phyloP scores from a whole-genome alignment of 2,888 invertebrate genomes.

The Drosophila mimica region DNA sequence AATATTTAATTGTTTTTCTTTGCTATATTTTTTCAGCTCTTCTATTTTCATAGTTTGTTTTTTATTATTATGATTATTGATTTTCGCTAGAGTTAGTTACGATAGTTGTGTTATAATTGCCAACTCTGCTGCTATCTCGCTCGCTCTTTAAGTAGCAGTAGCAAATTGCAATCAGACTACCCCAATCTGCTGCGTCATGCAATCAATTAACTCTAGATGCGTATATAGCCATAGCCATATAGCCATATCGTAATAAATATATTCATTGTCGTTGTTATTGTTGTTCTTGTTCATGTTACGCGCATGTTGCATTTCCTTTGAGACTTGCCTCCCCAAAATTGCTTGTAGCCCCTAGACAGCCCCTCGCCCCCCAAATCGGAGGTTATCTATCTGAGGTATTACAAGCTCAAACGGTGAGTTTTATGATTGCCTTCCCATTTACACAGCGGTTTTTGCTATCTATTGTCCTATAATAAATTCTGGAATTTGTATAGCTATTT shows the following conservation, averaged over 20 bases:
- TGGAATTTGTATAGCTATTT: background rate
- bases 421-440: background rate
- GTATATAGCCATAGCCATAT: constrained; percentile 7
- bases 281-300: constrained; percentile 30
- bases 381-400: constrained; percentile 21
- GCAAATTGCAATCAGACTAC: background rate
- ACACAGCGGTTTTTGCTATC: background rate
- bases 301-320: constrained; percentile 46
- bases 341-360: background rate
- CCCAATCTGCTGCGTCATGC: constrained; percentile 12
- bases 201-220: constrained; percentile 21
- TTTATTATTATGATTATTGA: constrained; percentile 64
- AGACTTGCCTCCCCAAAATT: constrained; percentile 16
- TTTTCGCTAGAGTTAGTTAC: background rate
- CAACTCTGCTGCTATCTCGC: constrained; percentile 1
- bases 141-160: background rate
- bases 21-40: background rate
- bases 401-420: constrained; percentile 20
- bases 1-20: background rate
- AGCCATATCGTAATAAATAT: constrained; percentile 21
- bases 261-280: constrained; percentile 28
- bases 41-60: background rate
- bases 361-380: background rate
- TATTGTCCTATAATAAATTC: background rate
- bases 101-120: background rate